Conservation (phyloP, 2,113 vertebrate genomes). For the Notarius lentiginosus region DNA sequence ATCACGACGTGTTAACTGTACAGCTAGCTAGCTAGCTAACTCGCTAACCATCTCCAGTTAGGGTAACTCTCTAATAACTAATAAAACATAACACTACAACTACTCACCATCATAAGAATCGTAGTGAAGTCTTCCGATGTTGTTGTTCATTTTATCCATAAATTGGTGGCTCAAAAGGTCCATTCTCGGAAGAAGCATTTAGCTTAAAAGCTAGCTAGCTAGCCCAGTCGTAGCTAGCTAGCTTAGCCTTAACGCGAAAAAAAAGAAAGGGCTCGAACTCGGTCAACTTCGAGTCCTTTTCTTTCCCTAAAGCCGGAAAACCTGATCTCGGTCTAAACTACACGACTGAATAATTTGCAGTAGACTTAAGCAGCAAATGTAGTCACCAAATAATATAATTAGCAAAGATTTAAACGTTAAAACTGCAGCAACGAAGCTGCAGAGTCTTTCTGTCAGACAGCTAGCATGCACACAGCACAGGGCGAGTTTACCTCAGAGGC, state of each 20-base stretch:
- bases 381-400: background rate
- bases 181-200: constrained; percentile 94
- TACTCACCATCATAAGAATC: constrained; percentile 68
- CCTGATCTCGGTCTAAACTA: background rate
- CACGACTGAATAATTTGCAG: too few relatives aligned
- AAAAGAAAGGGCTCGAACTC: background rate
- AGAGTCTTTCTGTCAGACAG: background rate
- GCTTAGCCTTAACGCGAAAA: constrained; percentile 48
- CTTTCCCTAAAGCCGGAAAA: background rate
- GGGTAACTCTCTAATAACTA: background rate
- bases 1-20: background rate
- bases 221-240: constrained; percentile 70
- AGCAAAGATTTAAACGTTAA: background rate
- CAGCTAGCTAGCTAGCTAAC: background rate
- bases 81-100: background rate
- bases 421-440: background rate
- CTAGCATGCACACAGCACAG: background rate
- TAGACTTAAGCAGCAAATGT: background rate
- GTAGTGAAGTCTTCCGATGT: constrained; percentile 91
- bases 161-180: constrained; percentile 97
- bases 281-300: background rate
- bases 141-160: constrained; percentile 99
- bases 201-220: constrained; percentile 75
- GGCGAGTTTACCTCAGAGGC: background rate
- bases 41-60: too few relatives aligned